Evolutionary conservation across 2,888 invertebrate genomes (phyloP), one percentile per base, ranked within the genome.

Genomic region (Sinopyrophorus schimmeli): DNA sequence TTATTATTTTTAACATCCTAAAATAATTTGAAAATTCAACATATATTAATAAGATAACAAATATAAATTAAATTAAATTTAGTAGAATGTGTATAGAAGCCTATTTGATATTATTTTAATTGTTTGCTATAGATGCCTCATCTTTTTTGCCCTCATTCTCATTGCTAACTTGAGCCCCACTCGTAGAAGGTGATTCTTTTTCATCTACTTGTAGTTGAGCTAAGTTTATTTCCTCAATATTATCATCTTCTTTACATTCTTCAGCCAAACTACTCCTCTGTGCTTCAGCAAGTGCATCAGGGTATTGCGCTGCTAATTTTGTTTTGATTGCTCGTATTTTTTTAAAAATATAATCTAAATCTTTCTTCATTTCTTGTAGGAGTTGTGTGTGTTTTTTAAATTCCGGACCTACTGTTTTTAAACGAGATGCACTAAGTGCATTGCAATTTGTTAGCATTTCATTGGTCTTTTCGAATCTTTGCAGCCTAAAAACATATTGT

Each of bases 381-480:
- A 93, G 77, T 50, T 87, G 86, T 0, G 92, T 92, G 68, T 97
- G 95, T 59, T 87, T 88, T 65, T 89, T 92, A 63, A 97, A 94
- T 67, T 98, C 96, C 0, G 83, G 83, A 5, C 84, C 86, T 0
- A 95, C 93, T 11, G 83, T 84, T 65, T 92, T 89, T 40, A 93
- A 80, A 6, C 98, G 81, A 54, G 87, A 87, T 2, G 89, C 86
- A 1, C 96, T 93, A n/a, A 99, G 73, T 10, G 92, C 89, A 72
- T 96, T 96, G 70, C 97, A 97, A 71, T 97, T 98, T 5, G 92
- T 87, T 17, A 99, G 76, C 98, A 98, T 99, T 77, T 99, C 98
- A 67, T 98, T 99, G 0, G 98, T 98, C 73, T 98, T 98, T 69
- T 98, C 98, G 76, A 97, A 99, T 42, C 97, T 80, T 65, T 92